These are phyloP conservation scores for Pyralis farinalis DNA, from an alignment of 2,888 invertebrate species.

Conservation along the genomic window DNA sequence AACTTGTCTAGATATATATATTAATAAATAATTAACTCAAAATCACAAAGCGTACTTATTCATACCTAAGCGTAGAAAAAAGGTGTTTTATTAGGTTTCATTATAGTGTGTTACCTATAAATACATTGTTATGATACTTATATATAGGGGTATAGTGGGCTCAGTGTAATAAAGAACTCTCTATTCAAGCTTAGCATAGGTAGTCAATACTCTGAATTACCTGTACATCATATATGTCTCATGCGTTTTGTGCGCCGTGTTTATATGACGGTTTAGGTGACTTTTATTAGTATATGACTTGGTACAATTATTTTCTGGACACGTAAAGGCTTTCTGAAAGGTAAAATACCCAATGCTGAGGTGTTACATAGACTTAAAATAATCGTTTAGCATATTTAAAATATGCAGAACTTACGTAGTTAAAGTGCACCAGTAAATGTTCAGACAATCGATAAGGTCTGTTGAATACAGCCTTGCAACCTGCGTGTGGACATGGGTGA, in stretches of 20 bases:
- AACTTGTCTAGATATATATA: too few species aligned
- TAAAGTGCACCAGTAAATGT: slow-evolving; percentile 78
- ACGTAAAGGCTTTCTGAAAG: slow-evolving; percentile 80
- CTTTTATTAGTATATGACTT: slow-evolving; percentile 83
- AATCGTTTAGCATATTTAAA: not conserved
- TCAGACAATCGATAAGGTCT: slow-evolving; percentile 77
- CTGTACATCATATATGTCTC: slow-evolving; percentile 47
- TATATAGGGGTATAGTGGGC: too few species aligned
- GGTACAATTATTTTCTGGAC: slow-evolving; percentile 77
- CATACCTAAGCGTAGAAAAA: too few species aligned
- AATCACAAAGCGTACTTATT: too few species aligned
- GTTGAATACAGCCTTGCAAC: slow-evolving; percentile 71
- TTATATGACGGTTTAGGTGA: slow-evolving; percentile 82
- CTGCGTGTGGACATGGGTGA: slow-evolving; percentile 61
- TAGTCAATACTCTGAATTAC: slow-evolving; percentile 30
- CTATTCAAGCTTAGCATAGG: too few species aligned
- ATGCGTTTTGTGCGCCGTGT: slow-evolving; percentile 59
- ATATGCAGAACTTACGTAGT: slow-evolving; percentile 66
- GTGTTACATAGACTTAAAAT: not conserved
- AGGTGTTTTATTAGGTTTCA: too few species aligned
- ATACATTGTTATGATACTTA: too few species aligned
- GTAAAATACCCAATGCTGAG: slow-evolving; percentile 2
- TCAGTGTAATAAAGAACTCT: too few species aligned
- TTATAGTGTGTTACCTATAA: too few species aligned
- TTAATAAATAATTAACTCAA: too few species aligned